phyloP scores from a whole-genome alignment of 2,888 invertebrate species.

The Metallyticus violacea region DNA sequence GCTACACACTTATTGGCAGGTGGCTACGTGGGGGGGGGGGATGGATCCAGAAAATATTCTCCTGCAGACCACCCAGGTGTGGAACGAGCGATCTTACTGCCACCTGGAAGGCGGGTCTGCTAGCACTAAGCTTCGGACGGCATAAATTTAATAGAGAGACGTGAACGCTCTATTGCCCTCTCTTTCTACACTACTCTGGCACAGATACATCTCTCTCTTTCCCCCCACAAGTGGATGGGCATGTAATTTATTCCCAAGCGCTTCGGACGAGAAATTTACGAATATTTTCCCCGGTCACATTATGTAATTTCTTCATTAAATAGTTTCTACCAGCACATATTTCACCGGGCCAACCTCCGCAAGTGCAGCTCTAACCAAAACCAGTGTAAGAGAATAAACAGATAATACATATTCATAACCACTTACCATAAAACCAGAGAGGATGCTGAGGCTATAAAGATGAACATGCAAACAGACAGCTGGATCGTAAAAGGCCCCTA shows the following conservation, averaged over 20 bases:
- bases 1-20: conserved; percentile 22
- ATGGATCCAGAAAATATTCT: not conserved
- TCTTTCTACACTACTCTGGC: not conserved
- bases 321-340: not conserved
- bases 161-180: not conserved
- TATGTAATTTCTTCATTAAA: conserved; percentile 15
- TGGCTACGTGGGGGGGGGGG: not conserved
- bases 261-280: conserved; percentile 24
- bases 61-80: conserved; percentile 32
- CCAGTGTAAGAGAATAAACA: not conserved
- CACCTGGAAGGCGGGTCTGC: conserved; percentile 31
- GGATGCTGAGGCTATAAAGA: not conserved
- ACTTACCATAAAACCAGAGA: not conserved
- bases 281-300: not conserved
- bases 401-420: not conserved
- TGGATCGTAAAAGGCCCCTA: not conserved
- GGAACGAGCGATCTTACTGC: conserved; percentile 27
- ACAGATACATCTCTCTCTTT: not conserved
- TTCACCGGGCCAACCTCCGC: not conserved
- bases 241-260: conserved; percentile 18
- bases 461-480: not conserved
- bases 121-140: conserved; percentile 27
- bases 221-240: not conserved
- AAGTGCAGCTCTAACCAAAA: not conserved
- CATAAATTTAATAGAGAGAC: conserved; percentile 22